Evolutionary conservation across 2,113 vertebrate species (phyloP).

Genomic region (Tupaia chinensis): DNA sequence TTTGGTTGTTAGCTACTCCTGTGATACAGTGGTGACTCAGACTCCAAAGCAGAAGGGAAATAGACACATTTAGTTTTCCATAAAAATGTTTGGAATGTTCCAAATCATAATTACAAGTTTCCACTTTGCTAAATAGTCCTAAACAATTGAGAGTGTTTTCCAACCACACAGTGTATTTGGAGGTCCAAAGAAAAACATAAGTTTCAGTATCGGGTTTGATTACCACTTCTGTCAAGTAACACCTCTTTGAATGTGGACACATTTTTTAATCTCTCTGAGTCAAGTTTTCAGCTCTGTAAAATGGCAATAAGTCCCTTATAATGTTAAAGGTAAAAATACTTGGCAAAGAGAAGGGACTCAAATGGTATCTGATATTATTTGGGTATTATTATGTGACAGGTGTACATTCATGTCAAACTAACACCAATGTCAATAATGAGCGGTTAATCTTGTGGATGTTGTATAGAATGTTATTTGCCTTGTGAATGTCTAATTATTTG

Average conservation of each 20-base stretch:
- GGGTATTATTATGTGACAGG: neutral
- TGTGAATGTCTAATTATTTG: neutral
- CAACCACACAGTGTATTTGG: neutral
- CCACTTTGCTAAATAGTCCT: neutral
- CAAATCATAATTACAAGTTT: neutral
- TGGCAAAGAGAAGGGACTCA: neutral
- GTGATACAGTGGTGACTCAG: neutral
- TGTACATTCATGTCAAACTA: neutral
- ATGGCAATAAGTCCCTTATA: too few relatives aligned
- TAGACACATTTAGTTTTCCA: neutral
- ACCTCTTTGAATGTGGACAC: neutral
- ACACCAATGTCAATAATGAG: too few relatives aligned
- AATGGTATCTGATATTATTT: neutral
- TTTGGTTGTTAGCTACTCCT: neutral
- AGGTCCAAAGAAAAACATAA: neutral
- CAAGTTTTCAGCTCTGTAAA: neutral
- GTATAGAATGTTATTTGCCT: neutral
- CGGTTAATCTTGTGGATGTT: neutral
- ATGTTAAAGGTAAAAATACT: neutral
- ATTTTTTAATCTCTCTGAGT: neutral
- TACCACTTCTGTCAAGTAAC: neutral
- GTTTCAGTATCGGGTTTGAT: neutral
- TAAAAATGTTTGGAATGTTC: too few relatives aligned
- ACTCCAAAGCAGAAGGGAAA: neutral
- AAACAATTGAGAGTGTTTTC: neutral